Percentiles rank a stretch among this genome's conserved stretches.
Evolutionary conservation across 2,888 invertebrate species (phyloP).

Genomic region (Podabrus alpinus): DNA sequence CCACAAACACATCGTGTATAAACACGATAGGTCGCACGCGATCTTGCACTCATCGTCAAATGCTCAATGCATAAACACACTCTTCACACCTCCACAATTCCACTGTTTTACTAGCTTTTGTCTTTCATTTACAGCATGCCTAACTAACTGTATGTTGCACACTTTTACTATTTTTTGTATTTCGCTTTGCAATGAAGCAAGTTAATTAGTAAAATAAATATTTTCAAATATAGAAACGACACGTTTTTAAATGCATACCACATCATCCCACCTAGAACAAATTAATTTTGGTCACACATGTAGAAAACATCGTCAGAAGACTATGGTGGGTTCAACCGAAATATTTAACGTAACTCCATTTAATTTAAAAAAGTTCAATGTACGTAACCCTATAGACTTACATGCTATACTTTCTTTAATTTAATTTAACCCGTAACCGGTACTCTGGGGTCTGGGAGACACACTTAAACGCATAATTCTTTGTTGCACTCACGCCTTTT

Average conservation of each 20-base stretch:
- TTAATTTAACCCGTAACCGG: too few species aligned
- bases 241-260: not conserved
- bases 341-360: too few species aligned
- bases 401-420: too few species aligned
- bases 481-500: too few species aligned
- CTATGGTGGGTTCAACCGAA: too few species aligned
- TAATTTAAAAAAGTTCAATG: too few species aligned
- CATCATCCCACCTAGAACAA: too few species aligned
- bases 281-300: too few species aligned
- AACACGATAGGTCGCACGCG: slow-evolving; percentile 38
- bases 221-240: not conserved
- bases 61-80: slow-evolving; percentile 20
- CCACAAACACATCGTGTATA: slow-evolving; percentile 32
- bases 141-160: not conserved
- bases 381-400: too few species aligned
- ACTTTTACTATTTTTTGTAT: not conserved
- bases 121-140: not conserved
- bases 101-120: not conserved
- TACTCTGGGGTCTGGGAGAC: too few species aligned
- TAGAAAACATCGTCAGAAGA: too few species aligned
- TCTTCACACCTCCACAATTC: slow-evolving; percentile 15
- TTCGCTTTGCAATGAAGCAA: not conserved
- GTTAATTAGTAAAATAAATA: not conserved
- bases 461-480: too few species aligned
- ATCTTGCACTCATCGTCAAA: slow-evolving; percentile 29